Base-by-base conservation (phyloP, 2,113 vertebrate species). In the Poeciliopsis retropinna region DNA sequence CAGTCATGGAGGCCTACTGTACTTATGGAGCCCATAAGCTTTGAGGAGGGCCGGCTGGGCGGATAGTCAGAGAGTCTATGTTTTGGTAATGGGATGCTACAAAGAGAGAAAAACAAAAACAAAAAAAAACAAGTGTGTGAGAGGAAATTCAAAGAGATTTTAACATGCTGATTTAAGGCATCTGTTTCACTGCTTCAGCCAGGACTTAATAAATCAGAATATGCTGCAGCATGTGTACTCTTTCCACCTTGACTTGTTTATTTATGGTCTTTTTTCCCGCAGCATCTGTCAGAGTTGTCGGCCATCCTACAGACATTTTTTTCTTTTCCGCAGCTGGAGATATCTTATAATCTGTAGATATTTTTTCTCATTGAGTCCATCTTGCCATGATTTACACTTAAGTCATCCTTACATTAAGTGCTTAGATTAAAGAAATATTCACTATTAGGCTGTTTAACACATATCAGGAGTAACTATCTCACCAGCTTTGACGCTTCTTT, bases 401-500 rank as follows among this genome's bases (percentile, higher is more conserved):
- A n/a, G 44, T 19, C 17, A 47, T 17, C 14, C 44, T 47, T 19
- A 47, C 5, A 47, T 47, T 19, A 47, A 19, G 22, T 57, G 25
- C 25, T 57, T 25, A 2, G 22, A 25, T 54, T 9, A n/a, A 25
- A 57, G 25, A 25, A 11, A 11, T 25, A 57, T 2, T 57, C 79
- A 78, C 74, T 17, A 44, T 44, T 17, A 34, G 67, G 32, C 39
- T 63, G 72, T 71, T 75, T 82, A n/a, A n/a, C 51, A 57, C 25
- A n/a, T n/a, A 51, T 5, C 1, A 57, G 19, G 17, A 57, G 22
- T 9, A 57, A 57, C 72, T 54, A 30, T 64, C 51, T 57, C 51
- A 57, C n/a, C 51, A 84, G 34, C 31, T 54, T 64, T 28, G 14
- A 67, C 76, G 64, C 32, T 71, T 80, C 70, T 83, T 85, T 79